Base-by-base conservation (phyloP, 2,888 invertebrate species). In the Caenorhabditis sulstoni region DNA sequence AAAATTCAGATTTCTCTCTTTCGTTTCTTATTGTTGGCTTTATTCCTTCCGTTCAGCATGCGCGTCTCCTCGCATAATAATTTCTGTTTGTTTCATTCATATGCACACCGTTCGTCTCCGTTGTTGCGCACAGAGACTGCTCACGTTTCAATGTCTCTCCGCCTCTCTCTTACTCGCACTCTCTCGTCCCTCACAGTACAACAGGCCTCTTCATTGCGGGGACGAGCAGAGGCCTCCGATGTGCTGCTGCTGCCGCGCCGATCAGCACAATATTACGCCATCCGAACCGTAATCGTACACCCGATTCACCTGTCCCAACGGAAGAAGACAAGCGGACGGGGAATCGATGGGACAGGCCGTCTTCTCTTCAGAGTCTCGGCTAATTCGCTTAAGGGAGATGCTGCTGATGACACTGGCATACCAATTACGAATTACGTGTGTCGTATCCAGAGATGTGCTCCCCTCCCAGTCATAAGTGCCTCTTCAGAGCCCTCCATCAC, bases 391-490 rank as follows among this genome's bases (percentile, higher is more conserved):
- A 71, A 45, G 49, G 61, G 7, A 29, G 29, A 29, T 29, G 61
- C 66, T 75, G 61, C 47, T n/a, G 66, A 61, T 75, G 66, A 75
- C 65, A 75, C 66, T 66, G 65, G 74, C 74, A 66, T 75, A 66
- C 75, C 62, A 67, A 61, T 75, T 67, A 62, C 75, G 67, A 75
- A 75, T 75, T 66, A 74, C 73, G 73, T 73, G 58, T 65, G 73
- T 74, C 73, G 39, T 52, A 74, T 74, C 65, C 73, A 74, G 73
- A 74, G 58, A 58, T 47, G 58, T 65, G 64, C 65, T 65, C 73
- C 73, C 58, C 57, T 64, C 52, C 59, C 71, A 71, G 64, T 62
- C 75, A 67, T 62, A 75, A 75, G 75, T 61, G 67, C 39, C 75
- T 67, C 75, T 75, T 75, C 75, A 75, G 44, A 44, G 58, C 53